Evolutionary conservation across 2,113 vertebrate genomes (phyloP).

Genomic region (Clinocottus analis): DNA sequence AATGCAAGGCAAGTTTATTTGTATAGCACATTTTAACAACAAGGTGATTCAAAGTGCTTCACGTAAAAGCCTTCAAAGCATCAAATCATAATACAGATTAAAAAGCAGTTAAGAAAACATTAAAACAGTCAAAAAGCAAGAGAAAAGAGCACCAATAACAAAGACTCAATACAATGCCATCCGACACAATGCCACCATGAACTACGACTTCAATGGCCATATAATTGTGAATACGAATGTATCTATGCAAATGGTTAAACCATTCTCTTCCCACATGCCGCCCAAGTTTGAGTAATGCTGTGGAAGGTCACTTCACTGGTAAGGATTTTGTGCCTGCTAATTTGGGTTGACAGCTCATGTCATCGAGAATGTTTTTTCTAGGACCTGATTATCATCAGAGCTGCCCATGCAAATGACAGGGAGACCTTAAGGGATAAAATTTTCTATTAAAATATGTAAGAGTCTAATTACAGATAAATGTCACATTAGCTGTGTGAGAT

Average conservation of each 20-base stretch:
- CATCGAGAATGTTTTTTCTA: slow-evolving; percentile 73
- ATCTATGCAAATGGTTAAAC: slow-evolving; percentile 16
- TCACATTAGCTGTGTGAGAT: slow-evolving; percentile 80
- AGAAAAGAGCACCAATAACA: slow-evolving; percentile 8
- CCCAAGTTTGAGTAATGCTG: slow-evolving; percentile 52
- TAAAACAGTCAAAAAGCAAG: too few relatives aligned
- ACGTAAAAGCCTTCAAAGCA: too few relatives aligned
- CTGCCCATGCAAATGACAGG: slow-evolving; percentile 83
- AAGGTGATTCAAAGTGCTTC: too few relatives aligned
- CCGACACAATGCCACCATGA: not conserved
- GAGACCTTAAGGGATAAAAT: slow-evolving; percentile 85
- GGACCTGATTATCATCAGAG: slow-evolving; percentile 81
- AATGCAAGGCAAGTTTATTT: too few relatives aligned
- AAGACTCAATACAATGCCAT: not conserved
- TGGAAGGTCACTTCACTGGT: slow-evolving; percentile 78
- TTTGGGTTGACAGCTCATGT: slow-evolving; percentile 80
- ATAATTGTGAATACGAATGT: slow-evolving; percentile 10
- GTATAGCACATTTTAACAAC: too few relatives aligned
- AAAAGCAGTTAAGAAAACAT: too few relatives aligned
- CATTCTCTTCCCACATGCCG: slow-evolving; percentile 35
- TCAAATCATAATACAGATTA: too few relatives aligned
- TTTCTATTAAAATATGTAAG: slow-evolving; percentile 84
- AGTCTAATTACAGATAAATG: slow-evolving; percentile 85
- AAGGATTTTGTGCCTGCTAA: slow-evolving; percentile 75
- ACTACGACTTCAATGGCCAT: not conserved